Conservation (phyloP, 2,888 invertebrate genomes). For the Panzeria rudis region DNA sequence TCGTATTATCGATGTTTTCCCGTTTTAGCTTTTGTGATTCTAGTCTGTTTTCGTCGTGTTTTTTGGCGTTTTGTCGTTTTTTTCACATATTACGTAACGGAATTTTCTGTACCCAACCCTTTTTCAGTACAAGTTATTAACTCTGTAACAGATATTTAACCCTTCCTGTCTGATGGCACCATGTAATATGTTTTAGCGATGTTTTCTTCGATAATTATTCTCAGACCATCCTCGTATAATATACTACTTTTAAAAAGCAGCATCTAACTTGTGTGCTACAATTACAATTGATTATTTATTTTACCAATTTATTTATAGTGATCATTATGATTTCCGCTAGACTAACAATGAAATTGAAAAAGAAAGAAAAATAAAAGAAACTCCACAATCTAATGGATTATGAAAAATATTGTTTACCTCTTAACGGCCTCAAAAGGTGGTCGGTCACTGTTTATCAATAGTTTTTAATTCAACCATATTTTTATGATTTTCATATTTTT, state of each 20-base stretch:
- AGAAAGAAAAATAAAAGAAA: slow-evolving; percentile 25
- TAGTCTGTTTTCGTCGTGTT: too few species aligned
- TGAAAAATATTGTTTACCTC: slow-evolving; percentile 27
- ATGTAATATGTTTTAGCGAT: too few species aligned
- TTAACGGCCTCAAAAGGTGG: slow-evolving; percentile 51
- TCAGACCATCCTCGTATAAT: not conserved
- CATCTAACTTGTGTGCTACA: not conserved
- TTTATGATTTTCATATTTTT: slow-evolving; percentile 16
- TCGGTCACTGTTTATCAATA: slow-evolving; percentile 56
- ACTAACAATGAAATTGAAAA: not conserved
- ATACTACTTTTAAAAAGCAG: not conserved
- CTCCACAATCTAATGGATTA: not conserved
- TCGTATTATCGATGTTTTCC: too few species aligned
- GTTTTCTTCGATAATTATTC: not conserved
- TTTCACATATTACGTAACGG: too few species aligned
- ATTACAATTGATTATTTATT: slow-evolving; percentile 6
- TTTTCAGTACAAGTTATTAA: too few species aligned
- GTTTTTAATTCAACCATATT: slow-evolving; percentile 33
- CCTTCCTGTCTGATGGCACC: too few species aligned
- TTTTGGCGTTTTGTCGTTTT: too few species aligned
- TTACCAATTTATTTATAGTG: slow-evolving; percentile 43
- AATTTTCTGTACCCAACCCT: too few species aligned
- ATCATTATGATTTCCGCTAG: slow-evolving; percentile 58
- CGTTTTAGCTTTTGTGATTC: too few species aligned
- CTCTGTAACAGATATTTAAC: too few species aligned